Base-by-base conservation (phyloP, 2,113 vertebrate species). In the Nicator chloris region DNA sequence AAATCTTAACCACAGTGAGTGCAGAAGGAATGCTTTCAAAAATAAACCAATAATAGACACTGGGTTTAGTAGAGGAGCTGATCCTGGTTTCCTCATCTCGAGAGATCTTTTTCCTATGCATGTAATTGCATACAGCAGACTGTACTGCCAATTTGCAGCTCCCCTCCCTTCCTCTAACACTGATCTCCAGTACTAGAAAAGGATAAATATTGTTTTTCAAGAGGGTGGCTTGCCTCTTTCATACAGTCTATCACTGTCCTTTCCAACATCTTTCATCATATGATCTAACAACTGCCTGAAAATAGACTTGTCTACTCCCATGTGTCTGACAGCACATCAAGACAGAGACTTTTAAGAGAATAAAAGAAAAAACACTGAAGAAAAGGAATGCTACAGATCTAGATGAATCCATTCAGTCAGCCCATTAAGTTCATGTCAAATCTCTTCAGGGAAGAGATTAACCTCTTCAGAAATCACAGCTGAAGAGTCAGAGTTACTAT, bases 1-100 rank as follows among this genome's bases (percentile, higher is more conserved):
- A 96, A 97, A 96, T 89, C 40, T 77, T 94, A 91, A 95, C 53
- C 19, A 8, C 82, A 64, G 39, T 26, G 42, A 95, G 70, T 11
- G 14, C 39, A 69, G 30, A 35, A 88, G 50, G 90, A 90, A 69
- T 84, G 83, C 18, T 85, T 93, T 84, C 44, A 92, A 92, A 73
- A 93, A 93, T 49, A 94, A 95, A 76, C 54, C 61, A 53, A 1
- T 61, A 78, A 53, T 13, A 21, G 13, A 49, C 40, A 63, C 39
- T 57, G 57, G 33, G 14, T 20, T 88, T 4, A 10, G 37, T 23
- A 56, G 51, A 88, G 51, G 24, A 80, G 50, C 35, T 42, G 31
- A 82, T 63, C 20, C 11, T 45, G 21, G 24, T 83, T 96, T 94
- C 68, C 15, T 75, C 54, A 37, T 87, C 83, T 93, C 23, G 11